Percentiles rank a stretch among this genome's conserved stretches.
phyloP scores from a whole-genome alignment of 2,888 invertebrate genomes.

The Acrocyrtus sp. region DNA sequence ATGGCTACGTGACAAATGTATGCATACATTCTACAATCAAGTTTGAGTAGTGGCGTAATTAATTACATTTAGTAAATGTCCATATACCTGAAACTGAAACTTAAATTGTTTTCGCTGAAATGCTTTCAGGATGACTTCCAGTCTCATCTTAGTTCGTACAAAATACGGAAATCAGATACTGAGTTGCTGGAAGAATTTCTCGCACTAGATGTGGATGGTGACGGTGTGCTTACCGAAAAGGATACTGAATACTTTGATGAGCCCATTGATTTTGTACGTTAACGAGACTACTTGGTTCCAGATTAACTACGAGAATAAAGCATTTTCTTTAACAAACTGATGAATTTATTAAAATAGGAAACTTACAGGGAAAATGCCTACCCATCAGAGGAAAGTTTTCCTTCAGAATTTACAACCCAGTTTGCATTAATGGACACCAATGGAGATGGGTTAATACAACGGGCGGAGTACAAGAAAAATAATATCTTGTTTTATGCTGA shows the following conservation, averaged over 20 bases:
- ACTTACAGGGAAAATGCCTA: not conserved
- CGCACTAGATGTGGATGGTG: constrained; percentile 12
- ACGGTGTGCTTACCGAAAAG: constrained; percentile 14
- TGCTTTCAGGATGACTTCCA: constrained; percentile 39
- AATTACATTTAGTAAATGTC: too few species aligned
- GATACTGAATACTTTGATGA: constrained; percentile 5
- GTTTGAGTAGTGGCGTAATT: not conserved
- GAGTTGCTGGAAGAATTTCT: constrained; percentile 17
- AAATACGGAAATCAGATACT: not conserved
- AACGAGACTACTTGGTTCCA: not conserved
- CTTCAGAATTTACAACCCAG: not conserved
- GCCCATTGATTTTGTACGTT: constrained; percentile 11
- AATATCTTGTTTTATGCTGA: not conserved
- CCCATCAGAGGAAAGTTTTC: constrained; percentile 8
- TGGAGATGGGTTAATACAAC: constrained; percentile 7
- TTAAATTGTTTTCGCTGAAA: not conserved
- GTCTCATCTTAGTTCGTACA: not conserved
- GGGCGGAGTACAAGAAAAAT: not conserved
- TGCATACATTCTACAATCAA: not conserved
- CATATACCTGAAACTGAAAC: not conserved
- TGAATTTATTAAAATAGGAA: constrained; percentile 10
- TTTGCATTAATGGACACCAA: constrained; percentile 4
- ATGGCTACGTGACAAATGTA: constrained; percentile 26
- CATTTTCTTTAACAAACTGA: not conserved
- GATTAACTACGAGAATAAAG: not conserved